Base-by-base conservation (phyloP, 2,888 invertebrate species). In the Mylabris sibirica region DNA sequence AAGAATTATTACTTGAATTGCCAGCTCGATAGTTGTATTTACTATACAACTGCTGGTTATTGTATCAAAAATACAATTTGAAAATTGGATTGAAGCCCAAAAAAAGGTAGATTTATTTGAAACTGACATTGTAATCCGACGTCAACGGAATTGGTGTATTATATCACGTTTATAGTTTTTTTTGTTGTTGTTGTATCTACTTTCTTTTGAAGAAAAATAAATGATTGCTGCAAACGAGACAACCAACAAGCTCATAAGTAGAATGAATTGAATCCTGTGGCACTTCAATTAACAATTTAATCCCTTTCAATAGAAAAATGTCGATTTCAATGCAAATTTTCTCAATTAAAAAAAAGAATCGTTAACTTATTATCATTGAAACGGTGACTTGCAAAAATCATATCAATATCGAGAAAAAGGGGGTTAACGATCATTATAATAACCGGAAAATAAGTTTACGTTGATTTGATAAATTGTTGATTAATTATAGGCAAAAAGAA, bases 131-230 rank as follows among this genome's bases (percentile, higher is more conserved):
- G 44, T 17, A 44, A 17, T 44, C n/a, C n/a, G 1, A 44, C 44
- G 44, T 44, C 44, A n/a, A 44, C 6, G 17, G 6, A 44, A 44
- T 38, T 38, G 14, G 38, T 14, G 3, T 12, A 38, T 44, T 8
- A 44, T 44, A 6, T 44, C 44, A 44, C 44, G n/a, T 44, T 44
- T 44, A 44, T 14, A 38, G n/a, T 44, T 44, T 44, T 44, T 44
- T 44, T 8, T 44, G 3, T 17, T n/a, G 12, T n/a, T n/a, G n/a
- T n/a, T n/a, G n/a, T n/a, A n/a, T n/a, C n/a, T 17, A 8, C 44
- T 4, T 44, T 17, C 44, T 6, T 44, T n/a, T 44, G 4, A 44
- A 11, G 4, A 1, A n/a, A 38, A 11, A 38, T 14, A 44, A 17
- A 12, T 44, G n/a, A 44, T 44, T 11, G 17, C 44, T 17, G 6